Conservation (phyloP, 2,888 invertebrate genomes). For the Ametastegia equiseti region DNA sequence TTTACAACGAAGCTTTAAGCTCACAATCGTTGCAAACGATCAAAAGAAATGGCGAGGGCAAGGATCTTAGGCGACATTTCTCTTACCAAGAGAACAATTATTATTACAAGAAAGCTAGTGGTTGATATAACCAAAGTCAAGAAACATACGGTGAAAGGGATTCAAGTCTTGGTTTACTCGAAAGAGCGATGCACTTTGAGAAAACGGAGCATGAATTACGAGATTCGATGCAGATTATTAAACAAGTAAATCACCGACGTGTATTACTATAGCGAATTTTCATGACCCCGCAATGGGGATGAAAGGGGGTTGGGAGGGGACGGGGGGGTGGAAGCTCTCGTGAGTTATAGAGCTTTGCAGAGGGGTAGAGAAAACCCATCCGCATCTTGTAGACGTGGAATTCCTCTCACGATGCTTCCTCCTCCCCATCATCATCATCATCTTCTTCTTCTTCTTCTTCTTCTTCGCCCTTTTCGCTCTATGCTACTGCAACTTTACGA, state of each 20-base stretch:
- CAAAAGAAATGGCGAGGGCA: background rate
- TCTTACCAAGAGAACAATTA: too few relatives aligned
- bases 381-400: conserved; percentile 1
- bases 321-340: conserved; percentile 50
- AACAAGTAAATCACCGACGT: conserved; percentile 65
- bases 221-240: conserved; percentile 65
- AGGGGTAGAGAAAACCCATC: background rate
- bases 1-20: background rate
- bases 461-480: background rate
- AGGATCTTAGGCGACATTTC: too few relatives aligned
- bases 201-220: conserved; percentile 64
- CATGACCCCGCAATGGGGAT: too few relatives aligned
- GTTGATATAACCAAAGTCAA: too few relatives aligned
- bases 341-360: conserved; percentile 8
- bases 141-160: too few relatives aligned
- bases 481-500: conserved; percentile 46
- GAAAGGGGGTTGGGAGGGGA: too few relatives aligned
- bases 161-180: background rate
- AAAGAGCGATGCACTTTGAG: conserved; percentile 58
- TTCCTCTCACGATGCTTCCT: background rate
- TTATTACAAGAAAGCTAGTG: too few relatives aligned
- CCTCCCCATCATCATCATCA: background rate
- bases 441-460: background rate
- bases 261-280: conserved; percentile 38
- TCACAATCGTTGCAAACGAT: background rate